Evolutionary conservation across 2,113 vertebrate genomes (phyloP).

Genomic region (Columba livia): DNA sequence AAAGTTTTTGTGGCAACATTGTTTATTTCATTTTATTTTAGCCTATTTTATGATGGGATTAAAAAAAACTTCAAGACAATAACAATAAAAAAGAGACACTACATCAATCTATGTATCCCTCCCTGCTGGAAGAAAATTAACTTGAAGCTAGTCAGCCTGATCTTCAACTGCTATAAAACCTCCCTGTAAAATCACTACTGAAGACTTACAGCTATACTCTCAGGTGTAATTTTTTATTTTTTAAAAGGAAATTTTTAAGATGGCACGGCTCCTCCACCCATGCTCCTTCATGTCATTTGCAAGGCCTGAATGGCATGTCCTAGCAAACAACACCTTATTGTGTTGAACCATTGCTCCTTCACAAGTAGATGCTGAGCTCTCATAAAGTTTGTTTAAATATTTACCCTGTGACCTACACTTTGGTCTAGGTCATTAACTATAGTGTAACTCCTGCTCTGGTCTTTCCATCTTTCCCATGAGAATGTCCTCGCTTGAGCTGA

Average conservation of each 20-base stretch:
- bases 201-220: neutral
- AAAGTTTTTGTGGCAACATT: neutral
- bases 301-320: neutral
- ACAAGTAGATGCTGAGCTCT: neutral
- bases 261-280: neutral
- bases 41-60: neutral
- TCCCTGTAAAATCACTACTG: neutral
- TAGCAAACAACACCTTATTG: neutral
- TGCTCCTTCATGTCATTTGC: neutral
- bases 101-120: neutral
- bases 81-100: neutral
- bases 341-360: neutral
- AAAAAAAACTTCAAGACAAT: neutral
- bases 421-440: neutral
- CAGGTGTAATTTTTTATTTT: neutral
- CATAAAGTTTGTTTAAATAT: neutral
- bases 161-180: neutral
- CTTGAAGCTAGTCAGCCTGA: neutral
- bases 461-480: conserved; percentile 30
- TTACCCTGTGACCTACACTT: neutral
- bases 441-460: neutral
- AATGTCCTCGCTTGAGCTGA: conserved; percentile 45
- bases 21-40: neutral
- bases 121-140: conserved; percentile 1
- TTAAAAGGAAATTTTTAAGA: neutral